These are phyloP conservation scores for Sycophila sp. DNA, from an alignment of 1,140 invertebrate genomes.

Conservation along the genomic window DNA sequence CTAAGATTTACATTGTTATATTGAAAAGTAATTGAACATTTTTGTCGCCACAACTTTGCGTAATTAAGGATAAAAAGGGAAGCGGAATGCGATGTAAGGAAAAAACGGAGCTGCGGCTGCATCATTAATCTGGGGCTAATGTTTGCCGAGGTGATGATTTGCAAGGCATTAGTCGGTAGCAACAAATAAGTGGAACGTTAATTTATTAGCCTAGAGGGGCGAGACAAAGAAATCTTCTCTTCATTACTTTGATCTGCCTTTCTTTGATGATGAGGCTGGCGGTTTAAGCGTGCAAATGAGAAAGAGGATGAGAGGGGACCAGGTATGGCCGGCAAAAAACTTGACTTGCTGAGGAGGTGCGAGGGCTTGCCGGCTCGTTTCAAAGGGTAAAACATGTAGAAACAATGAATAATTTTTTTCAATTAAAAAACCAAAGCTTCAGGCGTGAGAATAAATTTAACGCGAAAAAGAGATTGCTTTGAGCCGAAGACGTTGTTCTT, in stretches of 20 bases:
- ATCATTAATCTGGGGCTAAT: neutral
- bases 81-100: too few relatives aligned
- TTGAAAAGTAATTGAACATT: too few relatives aligned
- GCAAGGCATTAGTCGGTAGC: conserved; percentile 44
- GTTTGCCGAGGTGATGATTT: conserved; percentile 38
- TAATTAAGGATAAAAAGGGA: too few relatives aligned
- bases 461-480: too few relatives aligned
- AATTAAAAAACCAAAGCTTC: too few relatives aligned
- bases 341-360: conserved; percentile 23
- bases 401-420: too few relatives aligned
- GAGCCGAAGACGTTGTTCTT: too few relatives aligned
- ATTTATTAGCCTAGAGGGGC: conserved; percentile 50
- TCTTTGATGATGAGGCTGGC: conserved; percentile 21
- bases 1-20: too few relatives aligned
- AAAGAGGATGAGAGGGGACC: conserved; percentile 29
- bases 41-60: too few relatives aligned
- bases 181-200: conserved; percentile 51
- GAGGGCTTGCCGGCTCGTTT: conserved; percentile 3
- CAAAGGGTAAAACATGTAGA: too few relatives aligned
- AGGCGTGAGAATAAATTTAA: too few relatives aligned
- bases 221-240: conserved; percentile 45
- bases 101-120: too few relatives aligned
- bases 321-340: conserved; percentile 14
- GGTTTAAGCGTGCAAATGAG: conserved; percentile 35
- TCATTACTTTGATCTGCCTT: conserved; percentile 36